phyloP scores from a whole-genome alignment of 2,797 vertebrate species.

The Karalla daura region DNA sequence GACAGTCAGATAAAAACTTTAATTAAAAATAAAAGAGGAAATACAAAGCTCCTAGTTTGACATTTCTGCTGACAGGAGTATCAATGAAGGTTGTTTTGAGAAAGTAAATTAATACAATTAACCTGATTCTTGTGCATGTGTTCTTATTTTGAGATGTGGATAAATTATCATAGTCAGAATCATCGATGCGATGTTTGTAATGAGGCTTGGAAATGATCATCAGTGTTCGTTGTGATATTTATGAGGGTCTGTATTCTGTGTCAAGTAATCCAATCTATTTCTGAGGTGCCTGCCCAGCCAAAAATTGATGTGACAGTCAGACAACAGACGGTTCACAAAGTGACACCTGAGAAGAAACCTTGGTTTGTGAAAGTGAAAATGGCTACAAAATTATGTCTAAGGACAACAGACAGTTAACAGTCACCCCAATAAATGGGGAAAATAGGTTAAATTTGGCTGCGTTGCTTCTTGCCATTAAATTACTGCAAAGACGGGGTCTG shows the following conservation, averaged over 20 bases:
- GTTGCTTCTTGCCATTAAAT: constrained; percentile 16
- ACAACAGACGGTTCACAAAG: too few relatives aligned
- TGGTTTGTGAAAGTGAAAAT: not conserved
- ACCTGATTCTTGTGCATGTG: too few relatives aligned
- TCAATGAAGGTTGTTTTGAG: too few relatives aligned
- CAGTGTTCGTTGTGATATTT: not conserved
- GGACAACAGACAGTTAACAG: constrained; percentile 16
- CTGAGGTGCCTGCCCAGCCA: too few relatives aligned
- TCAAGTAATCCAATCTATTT: constrained; percentile 1
- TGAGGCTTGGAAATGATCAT: not conserved
- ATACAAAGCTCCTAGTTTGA: too few relatives aligned
- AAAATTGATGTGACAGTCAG: too few relatives aligned
- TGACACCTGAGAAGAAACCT: not conserved
- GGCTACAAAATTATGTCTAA: not conserved
- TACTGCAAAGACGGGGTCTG: not conserved
- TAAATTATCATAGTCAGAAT: too few relatives aligned
- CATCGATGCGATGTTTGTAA: not conserved
- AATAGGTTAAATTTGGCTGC: not conserved
- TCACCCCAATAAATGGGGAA: constrained; percentile 11
- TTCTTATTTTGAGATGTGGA: too few relatives aligned
- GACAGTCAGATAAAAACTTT: too few relatives aligned
- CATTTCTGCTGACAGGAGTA: too few relatives aligned
- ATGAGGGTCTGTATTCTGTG: constrained; percentile 6
- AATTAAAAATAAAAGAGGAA: too few relatives aligned
- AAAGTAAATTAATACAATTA: too few relatives aligned